phyloP scores from a whole-genome alignment of 2,113 vertebrate genomes.

The Potamarius usumacintae region DNA sequence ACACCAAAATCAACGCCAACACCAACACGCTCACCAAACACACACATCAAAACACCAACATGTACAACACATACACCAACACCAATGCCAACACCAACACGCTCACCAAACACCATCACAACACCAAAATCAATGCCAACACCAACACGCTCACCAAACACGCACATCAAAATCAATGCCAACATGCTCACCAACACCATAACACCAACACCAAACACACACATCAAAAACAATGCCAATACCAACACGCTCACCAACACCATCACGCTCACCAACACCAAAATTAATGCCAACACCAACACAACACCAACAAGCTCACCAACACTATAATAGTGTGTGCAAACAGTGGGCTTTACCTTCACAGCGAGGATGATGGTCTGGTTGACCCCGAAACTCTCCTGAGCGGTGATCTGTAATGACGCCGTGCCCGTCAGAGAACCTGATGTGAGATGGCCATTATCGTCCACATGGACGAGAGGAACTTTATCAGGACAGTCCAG shows the following conservation, averaged over 20 bases:
- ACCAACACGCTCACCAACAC: neutral
- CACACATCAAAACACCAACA: neutral
- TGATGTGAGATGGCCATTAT: constrained; percentile 82
- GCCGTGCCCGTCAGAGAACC: constrained; percentile 80
- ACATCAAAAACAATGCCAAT: constrained; percentile 61
- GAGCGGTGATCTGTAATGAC: constrained; percentile 82
- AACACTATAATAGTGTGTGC: neutral
- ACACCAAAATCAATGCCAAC: too few relatives aligned
- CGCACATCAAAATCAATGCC: neutral
- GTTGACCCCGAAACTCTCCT: constrained; percentile 80
- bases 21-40: neutral
- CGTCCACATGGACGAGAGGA: constrained; percentile 80
- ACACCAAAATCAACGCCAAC: neutral
- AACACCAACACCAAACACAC: neutral
- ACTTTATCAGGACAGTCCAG: constrained; percentile 76
- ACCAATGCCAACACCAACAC: too few relatives aligned
- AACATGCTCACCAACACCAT: neutral
- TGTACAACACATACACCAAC: neutral
- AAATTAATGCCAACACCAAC: neutral
- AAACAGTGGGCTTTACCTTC: constrained; percentile 64
- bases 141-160: too few relatives aligned
- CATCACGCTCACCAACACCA: neutral
- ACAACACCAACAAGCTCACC: neutral
- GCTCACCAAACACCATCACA: too few relatives aligned
- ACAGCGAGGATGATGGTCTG: constrained; percentile 75